Evolutionary conservation across 2,113 vertebrate genomes (phyloP).

Genomic region (Calyptommatus sinebrachiatus): DNA sequence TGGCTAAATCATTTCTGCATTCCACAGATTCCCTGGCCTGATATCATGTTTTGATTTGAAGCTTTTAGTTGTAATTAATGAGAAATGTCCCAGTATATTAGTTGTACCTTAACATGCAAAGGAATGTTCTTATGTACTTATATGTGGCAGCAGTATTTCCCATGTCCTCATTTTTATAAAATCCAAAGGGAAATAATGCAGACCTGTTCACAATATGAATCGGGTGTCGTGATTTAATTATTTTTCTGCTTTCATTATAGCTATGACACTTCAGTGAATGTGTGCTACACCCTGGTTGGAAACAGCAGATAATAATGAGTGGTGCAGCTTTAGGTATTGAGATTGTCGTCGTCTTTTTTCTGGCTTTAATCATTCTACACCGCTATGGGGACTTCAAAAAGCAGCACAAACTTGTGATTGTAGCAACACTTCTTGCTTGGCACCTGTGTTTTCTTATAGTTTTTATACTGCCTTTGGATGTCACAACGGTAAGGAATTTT

Average conservation of each 20-base stretch:
- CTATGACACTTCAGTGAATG: conserved; percentile 43
- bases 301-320: conserved; percentile 79
- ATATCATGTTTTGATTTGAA: no score
- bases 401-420: conserved; percentile 88
- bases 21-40: no score
- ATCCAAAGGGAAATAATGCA: background rate
- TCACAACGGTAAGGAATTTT: conserved; percentile 85
- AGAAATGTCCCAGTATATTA: no score
- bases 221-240: background rate
- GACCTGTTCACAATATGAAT: background rate
- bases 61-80: no score
- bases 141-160: no score
- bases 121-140: no score
- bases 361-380: conserved; percentile 88
- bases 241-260: conserved; percentile 47
- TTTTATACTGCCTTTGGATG: conserved; percentile 91
- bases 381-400: conserved; percentile 89
- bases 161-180: background rate
- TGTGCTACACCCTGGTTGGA: conserved; percentile 18
- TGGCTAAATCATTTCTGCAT: no score
- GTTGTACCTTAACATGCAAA: no score
- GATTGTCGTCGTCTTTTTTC: conserved; percentile 87
- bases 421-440: conserved; percentile 91
- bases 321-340: conserved; percentile 81
- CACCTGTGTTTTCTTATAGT: conserved; percentile 95